Evolutionary conservation across 1,140 invertebrate species (phyloP), one percentile per base, ranked within the genome.

Genomic region (Laupala kohalensis): DNA sequence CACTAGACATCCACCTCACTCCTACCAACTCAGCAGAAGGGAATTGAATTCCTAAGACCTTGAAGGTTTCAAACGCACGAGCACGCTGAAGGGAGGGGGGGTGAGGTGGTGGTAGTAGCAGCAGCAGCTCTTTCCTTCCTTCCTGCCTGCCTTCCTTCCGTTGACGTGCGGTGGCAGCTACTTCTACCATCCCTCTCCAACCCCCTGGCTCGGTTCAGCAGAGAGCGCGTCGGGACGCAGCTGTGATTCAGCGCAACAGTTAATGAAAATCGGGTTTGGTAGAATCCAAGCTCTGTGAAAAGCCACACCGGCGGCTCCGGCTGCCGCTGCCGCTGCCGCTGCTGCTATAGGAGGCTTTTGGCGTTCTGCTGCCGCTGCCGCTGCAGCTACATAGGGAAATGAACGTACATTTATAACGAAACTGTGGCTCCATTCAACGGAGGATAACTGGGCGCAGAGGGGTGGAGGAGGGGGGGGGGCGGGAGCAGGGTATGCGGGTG

Each of bases 241-340:
- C 67, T 68, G 67, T n/a, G 29, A 23, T 68, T 68, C 67, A 37
- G 29, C 67, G 28, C 67, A 68, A 68, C 67, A 68, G 67, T 68
- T 68, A 68, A 68, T 68, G 67, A 68, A 68, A 68, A 68, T 68
- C 67, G 67, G 27, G 67, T 68, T 68, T 68, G 23, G 28, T 19
- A 19, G 37, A 53, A 53, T 53, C 9, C 37, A 9, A 6, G n/a
- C 37, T 19, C 37, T 53, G 9, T 53, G 1, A 53, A 37, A 53
- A 53, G 37, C 37, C 37, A 53, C 37, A 53, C 37, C 37, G 37
- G 37, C 37, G n/a, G 9, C 19, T 53, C 19, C 9, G 37, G 9
- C 9, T 53, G 9, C 37, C n/a, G n/a, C n/a, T n/a, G n/a, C n/a
- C n/a, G n/a, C n/a, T n/a, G n/a, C n/a, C n/a, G n/a, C n/a, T n/a